These are phyloP conservation scores for Drosophila greeni DNA, from an alignment of 2,888 invertebrate species.

Conservation along the genomic window DNA sequence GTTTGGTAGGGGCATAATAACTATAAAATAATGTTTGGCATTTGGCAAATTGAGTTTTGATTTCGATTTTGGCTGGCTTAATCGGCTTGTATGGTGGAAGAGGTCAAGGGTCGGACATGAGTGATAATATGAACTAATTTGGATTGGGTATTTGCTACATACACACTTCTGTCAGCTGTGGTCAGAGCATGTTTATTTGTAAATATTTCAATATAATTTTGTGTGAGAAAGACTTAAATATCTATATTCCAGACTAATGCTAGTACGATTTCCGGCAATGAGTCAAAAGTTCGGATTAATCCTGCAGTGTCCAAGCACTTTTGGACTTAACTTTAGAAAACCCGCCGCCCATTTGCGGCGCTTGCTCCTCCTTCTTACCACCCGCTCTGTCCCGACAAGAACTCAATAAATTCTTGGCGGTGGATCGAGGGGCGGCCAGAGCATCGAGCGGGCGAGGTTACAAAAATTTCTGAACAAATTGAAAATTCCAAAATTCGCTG, in stretches of 20 bases:
- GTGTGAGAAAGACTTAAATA: background rate
- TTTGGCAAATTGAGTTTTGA: slow-evolving; percentile 63
- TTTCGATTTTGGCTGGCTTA: slow-evolving; percentile 7
- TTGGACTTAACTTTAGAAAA: background rate
- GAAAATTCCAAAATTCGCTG: slow-evolving; percentile 73
- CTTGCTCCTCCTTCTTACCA: background rate
- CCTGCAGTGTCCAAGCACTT: background rate
- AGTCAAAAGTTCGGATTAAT: slow-evolving; percentile 3
- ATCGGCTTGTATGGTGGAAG: background rate
- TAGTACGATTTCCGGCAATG: background rate
- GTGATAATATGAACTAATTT: slow-evolving; percentile 5
- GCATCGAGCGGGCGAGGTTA: slow-evolving; percentile 14
- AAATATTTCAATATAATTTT: background rate
- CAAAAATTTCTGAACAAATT: slow-evolving; percentile 72
- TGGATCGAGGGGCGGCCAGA: slow-evolving; percentile 8
- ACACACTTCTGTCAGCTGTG: background rate
- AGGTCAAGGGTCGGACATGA: slow-evolving; percentile 16
- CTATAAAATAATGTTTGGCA: slow-evolving; percentile 34
- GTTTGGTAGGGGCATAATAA: slow-evolving; percentile 53
- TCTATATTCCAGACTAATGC: background rate
- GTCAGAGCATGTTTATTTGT: background rate
- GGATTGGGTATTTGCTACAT: too few species aligned
- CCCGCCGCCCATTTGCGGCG: background rate
- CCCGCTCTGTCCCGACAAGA: slow-evolving; percentile 7
- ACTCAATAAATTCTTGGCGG: slow-evolving; percentile 43